phyloP scores from a whole-genome alignment of 2,113 vertebrate species.

The Progne subis region DNA sequence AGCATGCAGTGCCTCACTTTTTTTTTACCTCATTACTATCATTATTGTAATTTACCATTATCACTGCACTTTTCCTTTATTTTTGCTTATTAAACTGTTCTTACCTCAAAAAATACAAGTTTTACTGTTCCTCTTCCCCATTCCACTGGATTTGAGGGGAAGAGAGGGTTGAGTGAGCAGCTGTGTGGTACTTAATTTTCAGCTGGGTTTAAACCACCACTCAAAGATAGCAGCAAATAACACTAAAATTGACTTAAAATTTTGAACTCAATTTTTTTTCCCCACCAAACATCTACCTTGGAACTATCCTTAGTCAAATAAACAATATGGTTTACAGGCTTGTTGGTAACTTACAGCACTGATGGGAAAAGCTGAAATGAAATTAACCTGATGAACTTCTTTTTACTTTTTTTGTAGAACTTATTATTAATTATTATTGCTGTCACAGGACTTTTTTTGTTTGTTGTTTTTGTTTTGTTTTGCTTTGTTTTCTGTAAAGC shows the following conservation, averaged over 20 bases:
- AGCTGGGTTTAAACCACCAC: neutral
- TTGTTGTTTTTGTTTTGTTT: neutral
- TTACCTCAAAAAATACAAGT: neutral
- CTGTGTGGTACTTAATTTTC: neutral
- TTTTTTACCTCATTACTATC: neutral
- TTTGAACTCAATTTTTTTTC: neutral
- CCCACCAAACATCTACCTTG: neutral
- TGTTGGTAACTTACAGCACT: neutral
- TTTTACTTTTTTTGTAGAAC: neutral
- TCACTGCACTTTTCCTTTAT: neutral
- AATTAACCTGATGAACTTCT: neutral
- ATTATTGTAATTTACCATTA: neutral
- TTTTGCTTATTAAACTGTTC: neutral
- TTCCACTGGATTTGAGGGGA: neutral
- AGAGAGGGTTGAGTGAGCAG: neutral
- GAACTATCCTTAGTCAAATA: neutral
- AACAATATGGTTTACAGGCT: neutral
- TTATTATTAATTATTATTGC: neutral
- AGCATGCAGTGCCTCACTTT: neutral
- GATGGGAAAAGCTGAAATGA: neutral
- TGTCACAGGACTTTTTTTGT: neutral
- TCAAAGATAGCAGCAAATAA: neutral
- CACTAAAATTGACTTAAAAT: neutral
- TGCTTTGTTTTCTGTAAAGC: neutral
- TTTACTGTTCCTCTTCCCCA: neutral